phyloP scores from a whole-genome alignment of 2,797 vertebrate species.

The Rhabdomys pumilio region DNA sequence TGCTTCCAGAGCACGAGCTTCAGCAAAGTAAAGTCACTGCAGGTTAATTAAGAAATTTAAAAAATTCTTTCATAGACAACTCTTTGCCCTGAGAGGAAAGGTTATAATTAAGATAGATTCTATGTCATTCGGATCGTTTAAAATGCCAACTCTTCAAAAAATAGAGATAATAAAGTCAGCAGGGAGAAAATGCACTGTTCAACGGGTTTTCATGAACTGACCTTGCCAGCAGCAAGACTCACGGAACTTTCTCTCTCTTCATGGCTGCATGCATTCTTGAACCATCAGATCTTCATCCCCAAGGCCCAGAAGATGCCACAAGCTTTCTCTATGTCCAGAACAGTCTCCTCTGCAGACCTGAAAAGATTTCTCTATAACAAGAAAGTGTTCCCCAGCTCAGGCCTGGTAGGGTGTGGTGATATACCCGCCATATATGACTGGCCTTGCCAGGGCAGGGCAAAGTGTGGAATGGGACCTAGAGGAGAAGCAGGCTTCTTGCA shows the following conservation, averaged over 20 bases:
- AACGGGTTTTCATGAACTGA: slow-evolving; percentile 4
- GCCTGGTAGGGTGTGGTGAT: fast-evolving
- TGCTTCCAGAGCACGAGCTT: slow-evolving; percentile 59
- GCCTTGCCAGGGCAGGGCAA: background rate
- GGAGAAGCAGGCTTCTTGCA: fast-evolving
- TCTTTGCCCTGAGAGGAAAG: slow-evolving; percentile 76
- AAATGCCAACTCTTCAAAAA: slow-evolving; percentile 78
- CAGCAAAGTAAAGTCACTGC: slow-evolving; percentile 75
- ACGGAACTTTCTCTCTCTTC: background rate
- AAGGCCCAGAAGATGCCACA: background rate
- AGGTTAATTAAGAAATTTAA: slow-evolving; percentile 85
- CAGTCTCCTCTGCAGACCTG: background rate
- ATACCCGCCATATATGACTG: background rate
- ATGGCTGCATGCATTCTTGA: background rate
- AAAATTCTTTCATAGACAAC: slow-evolving; percentile 74
- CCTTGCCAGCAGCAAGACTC: background rate
- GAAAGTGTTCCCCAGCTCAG: background rate
- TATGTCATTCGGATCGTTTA: slow-evolving; percentile 68
- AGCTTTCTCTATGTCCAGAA: background rate
- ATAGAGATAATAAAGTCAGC: slow-evolving; percentile 69
- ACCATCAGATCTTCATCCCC: background rate
- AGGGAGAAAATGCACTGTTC: background rate
- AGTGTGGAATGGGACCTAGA: fast-evolving
- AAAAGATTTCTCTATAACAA: background rate
- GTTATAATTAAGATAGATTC: slow-evolving; percentile 83